Evolutionary conservation across 2,113 vertebrate genomes (phyloP).

Genomic region (Turnix velox): DNA sequence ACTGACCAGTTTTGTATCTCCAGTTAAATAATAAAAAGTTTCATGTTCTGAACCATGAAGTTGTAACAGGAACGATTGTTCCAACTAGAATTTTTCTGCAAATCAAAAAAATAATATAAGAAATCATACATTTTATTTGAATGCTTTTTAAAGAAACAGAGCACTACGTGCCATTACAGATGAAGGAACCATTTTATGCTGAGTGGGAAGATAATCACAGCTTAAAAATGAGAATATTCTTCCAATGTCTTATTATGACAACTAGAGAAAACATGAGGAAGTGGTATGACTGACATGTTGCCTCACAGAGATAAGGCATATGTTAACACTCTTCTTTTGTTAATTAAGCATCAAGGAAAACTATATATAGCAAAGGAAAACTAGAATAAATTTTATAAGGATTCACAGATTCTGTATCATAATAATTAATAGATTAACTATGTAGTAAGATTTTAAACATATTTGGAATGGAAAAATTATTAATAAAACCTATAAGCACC

Average conservation of each 20-base stretch:
- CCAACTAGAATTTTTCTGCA: neutral
- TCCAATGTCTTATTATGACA: neutral
- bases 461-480: neutral
- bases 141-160: neutral
- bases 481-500: neutral
- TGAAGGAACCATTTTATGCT: neutral
- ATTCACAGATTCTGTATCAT: neutral
- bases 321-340: neutral
- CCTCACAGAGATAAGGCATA: neutral
- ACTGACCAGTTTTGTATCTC: neutral
- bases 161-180: neutral
- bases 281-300: neutral
- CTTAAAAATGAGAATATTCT: neutral
- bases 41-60: neutral
- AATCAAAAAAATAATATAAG: neutral
- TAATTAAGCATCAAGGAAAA: constrained; percentile 1
- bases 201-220: neutral
- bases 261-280: neutral
- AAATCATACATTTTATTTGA: neutral
- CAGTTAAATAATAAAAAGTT: neutral
- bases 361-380: neutral
- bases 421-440: neutral
- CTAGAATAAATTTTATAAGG: neutral
- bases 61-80: neutral
- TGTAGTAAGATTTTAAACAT: neutral